phyloP scores from a whole-genome alignment of 2,888 invertebrate species.

The Synergus laeviventris region DNA sequence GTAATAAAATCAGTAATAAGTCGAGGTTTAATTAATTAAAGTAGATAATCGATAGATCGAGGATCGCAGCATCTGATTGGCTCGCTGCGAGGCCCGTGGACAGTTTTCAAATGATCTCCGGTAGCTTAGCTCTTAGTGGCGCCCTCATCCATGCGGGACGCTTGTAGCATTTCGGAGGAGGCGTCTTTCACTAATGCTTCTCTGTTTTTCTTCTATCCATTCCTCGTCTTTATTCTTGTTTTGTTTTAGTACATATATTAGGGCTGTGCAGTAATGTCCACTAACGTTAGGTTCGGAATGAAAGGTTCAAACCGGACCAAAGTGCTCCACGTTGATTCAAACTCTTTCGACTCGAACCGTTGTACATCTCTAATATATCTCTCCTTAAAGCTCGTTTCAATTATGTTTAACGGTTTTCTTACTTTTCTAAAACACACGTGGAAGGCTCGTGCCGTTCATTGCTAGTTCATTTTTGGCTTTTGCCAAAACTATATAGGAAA shows the following conservation, averaged over 20 bases:
- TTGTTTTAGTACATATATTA: not conserved
- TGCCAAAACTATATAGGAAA: not conserved
- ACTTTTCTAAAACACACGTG: not conserved
- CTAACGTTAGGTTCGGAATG: no score
- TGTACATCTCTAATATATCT: not conserved
- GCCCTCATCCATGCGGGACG: conserved; percentile 66
- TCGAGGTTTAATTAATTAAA: conserved; percentile 73
- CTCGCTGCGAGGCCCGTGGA: conserved; percentile 75
- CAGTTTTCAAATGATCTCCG: conserved; percentile 77
- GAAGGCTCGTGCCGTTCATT: not conserved
- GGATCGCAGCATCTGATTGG: conserved; percentile 76
- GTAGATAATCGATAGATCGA: conserved; percentile 75
- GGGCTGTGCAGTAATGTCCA: no score
- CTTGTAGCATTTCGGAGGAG: conserved; percentile 61
- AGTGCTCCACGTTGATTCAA: no score
- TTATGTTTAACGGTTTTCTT: not conserved
- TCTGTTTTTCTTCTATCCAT: conserved; percentile 56
- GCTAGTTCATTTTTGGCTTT: not conserved
- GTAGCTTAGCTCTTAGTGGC: conserved; percentile 76
- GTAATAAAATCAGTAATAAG: conserved; percentile 69
- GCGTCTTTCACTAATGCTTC: conserved; percentile 58
- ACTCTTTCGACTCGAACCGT: no score
- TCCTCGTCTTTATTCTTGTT: conserved; percentile 42
- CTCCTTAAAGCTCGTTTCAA: conserved; percentile 1
- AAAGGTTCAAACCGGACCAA: no score